Evolutionary conservation across 2,113 vertebrate species (phyloP).

Genomic region (Halcyon senegalensis): DNA sequence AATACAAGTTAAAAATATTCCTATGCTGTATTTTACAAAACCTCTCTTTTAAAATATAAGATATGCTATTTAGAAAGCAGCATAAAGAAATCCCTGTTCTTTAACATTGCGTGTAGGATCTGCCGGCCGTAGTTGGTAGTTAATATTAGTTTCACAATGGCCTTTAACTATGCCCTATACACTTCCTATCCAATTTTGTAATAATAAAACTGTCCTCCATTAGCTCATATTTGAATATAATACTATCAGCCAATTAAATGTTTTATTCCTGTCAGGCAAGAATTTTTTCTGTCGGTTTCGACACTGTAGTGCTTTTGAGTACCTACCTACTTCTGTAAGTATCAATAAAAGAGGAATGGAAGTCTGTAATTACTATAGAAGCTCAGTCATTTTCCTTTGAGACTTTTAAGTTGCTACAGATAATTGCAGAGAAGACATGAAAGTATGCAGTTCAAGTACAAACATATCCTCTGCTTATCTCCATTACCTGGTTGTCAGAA

Average conservation of each 20-base stretch:
- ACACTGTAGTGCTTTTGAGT: background rate
- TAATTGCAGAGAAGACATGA: background rate
- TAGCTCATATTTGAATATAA: background rate
- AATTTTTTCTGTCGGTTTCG: background rate
- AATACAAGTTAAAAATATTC: background rate
- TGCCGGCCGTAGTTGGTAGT: background rate
- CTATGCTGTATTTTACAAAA: background rate
- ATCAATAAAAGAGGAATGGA: background rate
- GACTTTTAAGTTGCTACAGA: background rate
- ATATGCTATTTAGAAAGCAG: background rate
- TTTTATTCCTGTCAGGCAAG: background rate
- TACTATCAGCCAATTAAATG: background rate
- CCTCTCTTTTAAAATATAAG: background rate
- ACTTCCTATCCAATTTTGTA: background rate
- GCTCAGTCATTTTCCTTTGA: background rate
- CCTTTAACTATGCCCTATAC: background rate
- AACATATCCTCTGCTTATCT: background rate
- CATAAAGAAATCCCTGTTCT: background rate
- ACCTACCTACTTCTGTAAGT: background rate
- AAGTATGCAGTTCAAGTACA: background rate
- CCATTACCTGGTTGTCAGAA: constrained; percentile 93
- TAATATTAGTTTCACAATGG: background rate
- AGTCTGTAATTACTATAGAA: background rate
- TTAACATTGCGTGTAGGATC: background rate
- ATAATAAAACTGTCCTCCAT: background rate